Conservation (phyloP, 1,140 invertebrate genomes). For the Heliconius eleuchia region DNA sequence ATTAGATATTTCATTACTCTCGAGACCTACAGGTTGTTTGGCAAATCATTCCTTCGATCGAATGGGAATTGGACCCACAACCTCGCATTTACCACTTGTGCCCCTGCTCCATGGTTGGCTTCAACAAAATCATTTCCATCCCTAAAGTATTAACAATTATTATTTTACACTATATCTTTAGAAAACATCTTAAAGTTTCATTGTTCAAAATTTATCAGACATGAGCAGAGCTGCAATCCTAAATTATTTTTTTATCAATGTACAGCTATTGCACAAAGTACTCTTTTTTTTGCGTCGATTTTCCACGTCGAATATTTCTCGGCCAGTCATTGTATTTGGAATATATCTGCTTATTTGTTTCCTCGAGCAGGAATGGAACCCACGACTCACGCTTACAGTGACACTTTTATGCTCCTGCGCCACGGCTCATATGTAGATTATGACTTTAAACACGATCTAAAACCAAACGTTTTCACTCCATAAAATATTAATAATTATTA, state of each 20-base stretch:
- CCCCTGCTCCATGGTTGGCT: neutral
- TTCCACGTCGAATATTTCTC: conserved; percentile 7
- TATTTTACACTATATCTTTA: neutral
- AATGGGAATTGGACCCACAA: no score
- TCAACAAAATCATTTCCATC: neutral
- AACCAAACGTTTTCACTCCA: neutral
- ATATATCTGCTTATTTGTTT: no score
- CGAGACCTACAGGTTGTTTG: no score
- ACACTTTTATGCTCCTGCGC: no score
- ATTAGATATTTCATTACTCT: no score
- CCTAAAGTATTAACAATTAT: neutral
- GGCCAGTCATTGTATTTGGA: neutral
- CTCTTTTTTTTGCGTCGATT: neutral
- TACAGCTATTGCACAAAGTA: neutral
- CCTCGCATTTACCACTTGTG: no score
- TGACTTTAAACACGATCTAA: no score
- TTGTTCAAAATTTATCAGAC: neutral
- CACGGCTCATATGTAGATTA: no score
- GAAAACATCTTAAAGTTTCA: neutral
- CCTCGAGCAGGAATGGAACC: no score
- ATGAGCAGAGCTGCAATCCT: neutral
- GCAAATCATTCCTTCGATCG: no score
- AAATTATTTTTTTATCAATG: neutral
- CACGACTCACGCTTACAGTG: no score
- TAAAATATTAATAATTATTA: neutral